phyloP scores from a whole-genome alignment of 2,113 vertebrate genomes.

The Strigops habroptila region DNA sequence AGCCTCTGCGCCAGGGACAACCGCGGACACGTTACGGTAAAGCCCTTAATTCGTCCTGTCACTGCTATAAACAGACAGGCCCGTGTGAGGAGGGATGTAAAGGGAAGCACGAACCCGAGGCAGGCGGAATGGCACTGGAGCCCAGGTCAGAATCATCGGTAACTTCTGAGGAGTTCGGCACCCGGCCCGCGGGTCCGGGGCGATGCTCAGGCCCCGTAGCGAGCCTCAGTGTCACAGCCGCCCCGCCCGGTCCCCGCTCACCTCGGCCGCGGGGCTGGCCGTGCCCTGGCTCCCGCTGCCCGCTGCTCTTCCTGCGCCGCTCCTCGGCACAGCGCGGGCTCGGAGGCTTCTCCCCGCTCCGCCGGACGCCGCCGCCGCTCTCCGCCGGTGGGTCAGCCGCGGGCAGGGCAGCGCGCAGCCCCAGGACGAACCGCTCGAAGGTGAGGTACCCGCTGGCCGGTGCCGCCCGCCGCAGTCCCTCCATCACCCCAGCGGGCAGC shows the following conservation, averaged over 20 bases:
- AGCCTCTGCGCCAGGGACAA: background rate
- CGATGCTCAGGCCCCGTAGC: background rate
- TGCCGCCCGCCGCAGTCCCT: constrained; percentile 81
- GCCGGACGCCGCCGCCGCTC: background rate
- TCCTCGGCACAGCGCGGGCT: constrained; percentile 6
- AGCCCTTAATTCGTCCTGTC: background rate
- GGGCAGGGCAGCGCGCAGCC: constrained; percentile 84
- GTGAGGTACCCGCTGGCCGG: constrained; percentile 89
- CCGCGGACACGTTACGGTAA: background rate
- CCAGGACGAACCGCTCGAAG: constrained; percentile 91
- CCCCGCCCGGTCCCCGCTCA: background rate
- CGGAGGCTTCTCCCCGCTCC: constrained; percentile 24
- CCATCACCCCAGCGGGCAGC: constrained; percentile 85
- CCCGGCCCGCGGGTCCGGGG: background rate
- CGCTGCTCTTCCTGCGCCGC: background rate
- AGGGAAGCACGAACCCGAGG: background rate
- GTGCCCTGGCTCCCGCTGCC: background rate
- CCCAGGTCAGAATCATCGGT: background rate
- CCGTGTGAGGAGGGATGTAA: background rate
- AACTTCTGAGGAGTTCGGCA: background rate
- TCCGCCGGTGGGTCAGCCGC: constrained; percentile 15
- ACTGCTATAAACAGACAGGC: background rate
- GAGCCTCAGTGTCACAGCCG: background rate
- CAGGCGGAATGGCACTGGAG: background rate
- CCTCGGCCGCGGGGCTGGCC: background rate